Percentiles rank a stretch among this genome's conserved stretches.
phyloP scores from a whole-genome alignment of 2,797 vertebrate genomes.

The Poecilia wingei region DNA sequence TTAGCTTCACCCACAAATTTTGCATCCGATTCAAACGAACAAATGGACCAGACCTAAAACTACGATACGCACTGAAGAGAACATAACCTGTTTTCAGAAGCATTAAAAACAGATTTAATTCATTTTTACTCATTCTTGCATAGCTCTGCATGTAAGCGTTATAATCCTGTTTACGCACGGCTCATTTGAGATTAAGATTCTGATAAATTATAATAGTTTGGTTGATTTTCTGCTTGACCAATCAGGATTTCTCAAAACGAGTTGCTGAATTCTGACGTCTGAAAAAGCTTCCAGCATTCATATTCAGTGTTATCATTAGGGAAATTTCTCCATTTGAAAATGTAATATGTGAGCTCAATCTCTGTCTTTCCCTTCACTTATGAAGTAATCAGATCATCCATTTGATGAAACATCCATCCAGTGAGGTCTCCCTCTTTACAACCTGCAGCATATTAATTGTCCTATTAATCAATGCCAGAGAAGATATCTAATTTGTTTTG shows the following conservation, averaged over 20 bases:
- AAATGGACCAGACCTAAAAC: neutral
- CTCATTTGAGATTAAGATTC: neutral
- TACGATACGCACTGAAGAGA: neutral
- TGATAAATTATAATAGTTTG: neutral
- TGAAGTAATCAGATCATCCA: slow-evolving; percentile 40
- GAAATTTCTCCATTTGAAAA: slow-evolving; percentile 18
- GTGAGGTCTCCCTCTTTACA: slow-evolving; percentile 7
- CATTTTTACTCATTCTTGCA: neutral
- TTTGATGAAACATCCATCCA: slow-evolving; percentile 27
- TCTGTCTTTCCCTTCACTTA: slow-evolving; percentile 19
- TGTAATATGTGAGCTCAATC: slow-evolving; percentile 34
- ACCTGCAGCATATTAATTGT: slow-evolving; percentile 19
- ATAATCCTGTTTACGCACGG: neutral
- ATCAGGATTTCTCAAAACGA: neutral
- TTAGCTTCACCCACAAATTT: neutral
- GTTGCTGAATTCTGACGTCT: neutral
- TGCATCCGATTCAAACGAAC: neutral
- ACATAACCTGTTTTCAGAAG: neutral
- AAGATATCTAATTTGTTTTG: slow-evolving; percentile 28
- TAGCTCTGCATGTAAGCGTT: neutral
- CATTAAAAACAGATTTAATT: neutral
- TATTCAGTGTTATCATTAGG: slow-evolving; percentile 19
- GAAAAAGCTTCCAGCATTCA: neutral
- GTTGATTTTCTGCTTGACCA: slow-evolving; percentile 7
- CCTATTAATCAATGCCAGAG: slow-evolving; percentile 42